Base-by-base conservation (phyloP, 2,797 vertebrate species). In the Eospalax fontanierii region DNA sequence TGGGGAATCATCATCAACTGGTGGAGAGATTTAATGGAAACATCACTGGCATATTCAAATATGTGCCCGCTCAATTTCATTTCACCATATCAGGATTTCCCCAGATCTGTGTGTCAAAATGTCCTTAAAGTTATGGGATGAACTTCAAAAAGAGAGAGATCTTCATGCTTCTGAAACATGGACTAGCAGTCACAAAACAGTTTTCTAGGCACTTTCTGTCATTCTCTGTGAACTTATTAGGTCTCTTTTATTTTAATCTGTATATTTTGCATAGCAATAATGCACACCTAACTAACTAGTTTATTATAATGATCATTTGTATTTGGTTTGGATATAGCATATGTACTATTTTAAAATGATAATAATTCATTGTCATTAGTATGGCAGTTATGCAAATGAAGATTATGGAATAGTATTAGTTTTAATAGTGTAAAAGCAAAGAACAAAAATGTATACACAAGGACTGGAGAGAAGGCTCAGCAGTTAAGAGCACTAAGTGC, bases 1-100 rank as follows among this genome's bases (percentile, higher is more conserved):
- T 71, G 80, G 90, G 84, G 94, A 93, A 86, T 89, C 46, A 79
- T 89, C 78, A 70, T 57, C 70, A 93, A 75, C 83, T 65, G 88
- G 54, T 82, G 57, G 63, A 89, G 26, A 94, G 50, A 68, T 79
- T 81, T 85, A 71, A 35, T 83, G n/a, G 38, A 89, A 93, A 68
- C 26, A 78, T 57, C 40, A 75, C 71, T 68, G 59, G 70, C 85
- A 88, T 79, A 93, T 79, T 93, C 9, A 40, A 57, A 83, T 82
- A 26, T 95, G 14, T 92, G 54, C 22, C 68, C 21, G 30, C 30
- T 93, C 63, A 35, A 71, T 65, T 87, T 73, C 22, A 79, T 94
- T 91, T 91, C 61, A 93, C 38, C 8, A 28, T 57, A 84, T 94
- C 43, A 84, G 26, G 40, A 94, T 94, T 96, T 91, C 76, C 84